A percentile compares a stretch with the other conserved stretches of the same genome.
These are phyloP conservation scores for Tragelaphus strepsiceros DNA, from an alignment of 2,113 vertebrate genomes.

Conservation along the genomic window DNA sequence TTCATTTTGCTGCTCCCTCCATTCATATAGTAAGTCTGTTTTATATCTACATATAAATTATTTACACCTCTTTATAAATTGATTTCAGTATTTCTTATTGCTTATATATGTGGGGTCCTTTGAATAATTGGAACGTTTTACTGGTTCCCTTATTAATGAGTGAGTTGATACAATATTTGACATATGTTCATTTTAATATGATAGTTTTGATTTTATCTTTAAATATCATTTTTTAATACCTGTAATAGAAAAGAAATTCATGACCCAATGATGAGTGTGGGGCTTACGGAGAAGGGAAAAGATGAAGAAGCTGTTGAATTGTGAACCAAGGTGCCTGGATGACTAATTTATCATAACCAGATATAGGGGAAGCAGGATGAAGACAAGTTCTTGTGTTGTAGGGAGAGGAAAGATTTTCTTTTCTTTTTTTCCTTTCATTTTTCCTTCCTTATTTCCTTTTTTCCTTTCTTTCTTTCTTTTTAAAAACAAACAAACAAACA, in stretches of 20 bases:
- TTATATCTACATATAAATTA: background rate
- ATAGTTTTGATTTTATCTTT: background rate
- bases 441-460: background rate
- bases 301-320: background rate
- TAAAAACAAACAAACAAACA: rapidly evolving
- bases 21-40: background rate
- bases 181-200: background rate
- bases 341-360: background rate
- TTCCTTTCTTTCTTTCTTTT: background rate
- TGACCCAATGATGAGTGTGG: background rate
- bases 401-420: background rate
- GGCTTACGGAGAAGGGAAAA: background rate
- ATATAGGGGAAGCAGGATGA: background rate
- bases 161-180: background rate
- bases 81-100: background rate
- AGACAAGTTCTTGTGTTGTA: background rate
- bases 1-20: background rate
- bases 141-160: background rate
- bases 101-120: background rate
- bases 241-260: background rate
- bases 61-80: background rate
- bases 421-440: background rate
- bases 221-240: background rate
- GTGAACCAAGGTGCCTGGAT: background rate
- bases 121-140: background rate